phyloP scores from a whole-genome alignment of 2,888 invertebrate genomes.

The Pachliopta kotzebuea region DNA sequence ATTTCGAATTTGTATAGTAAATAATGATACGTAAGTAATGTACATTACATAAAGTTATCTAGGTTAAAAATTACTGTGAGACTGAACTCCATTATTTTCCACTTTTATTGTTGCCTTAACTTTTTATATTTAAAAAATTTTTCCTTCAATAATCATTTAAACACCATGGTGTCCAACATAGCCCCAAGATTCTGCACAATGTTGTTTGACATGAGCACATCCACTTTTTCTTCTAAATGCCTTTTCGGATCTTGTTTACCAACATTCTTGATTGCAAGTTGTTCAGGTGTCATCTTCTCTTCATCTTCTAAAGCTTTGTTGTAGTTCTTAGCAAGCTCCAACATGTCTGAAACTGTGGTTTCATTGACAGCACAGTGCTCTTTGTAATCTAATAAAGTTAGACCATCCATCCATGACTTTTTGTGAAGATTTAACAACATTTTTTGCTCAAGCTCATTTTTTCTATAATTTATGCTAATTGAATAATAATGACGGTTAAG shows the following conservation, averaged over 20 bases:
- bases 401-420: slow-evolving; percentile 99
- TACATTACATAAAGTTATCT: slow-evolving; percentile 43
- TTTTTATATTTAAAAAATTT: slow-evolving; percentile 40
- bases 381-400: slow-evolving; percentile 93
- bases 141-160: slow-evolving; percentile 63
- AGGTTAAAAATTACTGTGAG: slow-evolving; percentile 42
- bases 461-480: slow-evolving; percentile 99
- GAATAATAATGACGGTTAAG: slow-evolving; percentile 99
- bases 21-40: slow-evolving; percentile 57
- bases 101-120: slow-evolving; percentile 55
- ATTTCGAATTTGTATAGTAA: slow-evolving; percentile 57
- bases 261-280: slow-evolving; percentile 99
- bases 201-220: slow-evolving; percentile 97
- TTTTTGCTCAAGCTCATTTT: slow-evolving; percentile 99
- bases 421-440: slow-evolving; percentile 99
- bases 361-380: slow-evolving; percentile 97
- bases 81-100: slow-evolving; percentile 54
- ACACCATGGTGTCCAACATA: slow-evolving; percentile 90
- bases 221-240: slow-evolving; percentile 99
- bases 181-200: slow-evolving; percentile 99
- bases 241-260: slow-evolving; percentile 99
- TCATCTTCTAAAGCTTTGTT: slow-evolving; percentile 99
- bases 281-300: slow-evolving; percentile 99
- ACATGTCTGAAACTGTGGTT: slow-evolving; percentile 96
- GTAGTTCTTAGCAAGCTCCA: slow-evolving; percentile 98